A percentile compares a stretch with the other conserved stretches of the same genome.
phyloP scores from a whole-genome alignment of 2,888 invertebrate genomes.

The Zele albiditarsus region DNA sequence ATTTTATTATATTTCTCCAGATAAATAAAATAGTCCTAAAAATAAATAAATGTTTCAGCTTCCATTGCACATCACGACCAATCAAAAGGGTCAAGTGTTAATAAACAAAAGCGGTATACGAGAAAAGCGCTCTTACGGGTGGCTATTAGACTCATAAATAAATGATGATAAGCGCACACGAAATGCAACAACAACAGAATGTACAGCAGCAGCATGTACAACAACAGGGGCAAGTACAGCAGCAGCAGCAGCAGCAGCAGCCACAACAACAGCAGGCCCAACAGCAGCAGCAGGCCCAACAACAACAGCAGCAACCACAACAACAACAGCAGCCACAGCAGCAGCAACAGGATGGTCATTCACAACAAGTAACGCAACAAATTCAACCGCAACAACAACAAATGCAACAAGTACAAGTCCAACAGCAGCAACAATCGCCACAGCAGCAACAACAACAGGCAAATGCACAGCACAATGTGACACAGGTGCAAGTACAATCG shows the following conservation, averaged over 20 bases:
- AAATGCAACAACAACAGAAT: constrained; percentile 57
- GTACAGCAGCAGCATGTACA: constrained; percentile 61
- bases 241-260: constrained; percentile 57
- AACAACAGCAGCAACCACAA: constrained; percentile 64
- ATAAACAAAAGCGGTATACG: neutral
- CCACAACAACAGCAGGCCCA: constrained; percentile 56
- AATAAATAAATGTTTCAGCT: neutral
- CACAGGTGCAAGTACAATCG: constrained; percentile 70
- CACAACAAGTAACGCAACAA: constrained; percentile 55
- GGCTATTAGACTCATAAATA: constrained; percentile 58
- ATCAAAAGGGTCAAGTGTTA: neutral
- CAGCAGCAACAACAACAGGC: constrained; percentile 62
- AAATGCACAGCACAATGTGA: constrained; percentile 67
- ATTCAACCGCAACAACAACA: constrained; percentile 64
- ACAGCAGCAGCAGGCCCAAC: constrained; percentile 63
- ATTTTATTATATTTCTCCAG: neutral
- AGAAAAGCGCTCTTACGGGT: neutral
- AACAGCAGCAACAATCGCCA: constrained; percentile 49
- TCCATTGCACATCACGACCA: neutral
- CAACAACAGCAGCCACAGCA: constrained; percentile 63
- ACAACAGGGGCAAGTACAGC: constrained; percentile 57
- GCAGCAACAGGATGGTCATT: constrained; percentile 58
- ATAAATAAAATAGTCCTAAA: neutral
- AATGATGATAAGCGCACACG: constrained; percentile 64
- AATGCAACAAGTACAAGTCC: constrained; percentile 52